These are phyloP conservation scores for Scaeva pyrastri DNA, from an alignment of 2,888 invertebrate species.

Conservation along the genomic window DNA sequence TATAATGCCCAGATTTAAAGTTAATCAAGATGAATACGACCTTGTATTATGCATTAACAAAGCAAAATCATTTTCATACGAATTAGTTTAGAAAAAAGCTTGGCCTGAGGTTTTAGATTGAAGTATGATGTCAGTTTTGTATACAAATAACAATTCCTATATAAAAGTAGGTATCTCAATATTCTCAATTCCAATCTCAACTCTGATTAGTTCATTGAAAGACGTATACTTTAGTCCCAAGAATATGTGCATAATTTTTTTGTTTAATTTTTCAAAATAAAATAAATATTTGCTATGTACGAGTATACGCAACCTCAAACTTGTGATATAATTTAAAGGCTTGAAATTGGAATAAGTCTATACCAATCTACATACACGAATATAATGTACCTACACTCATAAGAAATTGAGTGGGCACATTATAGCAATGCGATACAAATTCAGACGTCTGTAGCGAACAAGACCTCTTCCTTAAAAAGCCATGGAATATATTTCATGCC, in stretches of 20 bases:
- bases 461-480: slow-evolving; percentile 46
- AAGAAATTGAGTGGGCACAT: slow-evolving; percentile 26
- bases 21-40: slow-evolving; percentile 35
- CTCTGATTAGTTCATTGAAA: slow-evolving; percentile 16
- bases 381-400: background rate
- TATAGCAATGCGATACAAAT: slow-evolving; percentile 1
- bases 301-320: slow-evolving; percentile 12
- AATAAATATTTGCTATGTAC: background rate
- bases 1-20: background rate
- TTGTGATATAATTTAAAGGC: background rate
- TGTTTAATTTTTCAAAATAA: background rate
- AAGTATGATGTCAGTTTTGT: slow-evolving; percentile 51
- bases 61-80: slow-evolving; percentile 25
- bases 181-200: slow-evolving; percentile 12
- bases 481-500: slow-evolving; percentile 42
- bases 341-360: background rate
- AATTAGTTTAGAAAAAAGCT: slow-evolving; percentile 1
- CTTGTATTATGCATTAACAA: slow-evolving; percentile 50
- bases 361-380: background rate
- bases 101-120: slow-evolving; percentile 28
- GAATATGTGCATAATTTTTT: background rate
- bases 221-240: background rate
- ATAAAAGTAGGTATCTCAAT: background rate
- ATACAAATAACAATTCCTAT: background rate
- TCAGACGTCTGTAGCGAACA: slow-evolving; percentile 37